Conservation (phyloP, 2,113 vertebrate species). For the Limnothrissa miodon region DNA sequence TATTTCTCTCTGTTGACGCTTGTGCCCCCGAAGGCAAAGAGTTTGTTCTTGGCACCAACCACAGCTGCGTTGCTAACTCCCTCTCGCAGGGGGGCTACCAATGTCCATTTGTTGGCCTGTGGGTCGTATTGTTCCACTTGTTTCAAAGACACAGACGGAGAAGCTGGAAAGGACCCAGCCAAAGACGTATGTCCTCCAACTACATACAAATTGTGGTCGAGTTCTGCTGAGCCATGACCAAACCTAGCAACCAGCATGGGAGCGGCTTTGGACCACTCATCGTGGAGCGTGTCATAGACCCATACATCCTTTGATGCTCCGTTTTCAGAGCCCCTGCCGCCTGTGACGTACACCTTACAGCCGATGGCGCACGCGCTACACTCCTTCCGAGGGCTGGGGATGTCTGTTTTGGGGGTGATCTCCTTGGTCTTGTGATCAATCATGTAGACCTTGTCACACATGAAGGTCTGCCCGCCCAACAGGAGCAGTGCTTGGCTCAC, state of each 20-base stretch:
- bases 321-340: constrained; percentile 79
- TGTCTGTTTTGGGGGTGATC: constrained; percentile 80
- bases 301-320: constrained; percentile 82
- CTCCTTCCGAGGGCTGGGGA: constrained; percentile 81
- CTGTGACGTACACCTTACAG: constrained; percentile 82
- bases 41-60: constrained; percentile 80
- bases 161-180: constrained; percentile 77
- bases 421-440: constrained; percentile 81
- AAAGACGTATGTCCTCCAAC: constrained; percentile 82
- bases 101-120: constrained; percentile 79
- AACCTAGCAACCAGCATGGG: constrained; percentile 80
- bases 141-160: constrained; percentile 80
- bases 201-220: constrained; percentile 76
- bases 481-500: constrained; percentile 80
- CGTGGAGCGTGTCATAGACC: constrained; percentile 81
- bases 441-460: constrained; percentile 83
- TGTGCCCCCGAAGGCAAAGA: constrained; percentile 82
- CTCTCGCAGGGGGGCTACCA: constrained; percentile 79
- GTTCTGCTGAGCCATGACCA: constrained; percentile 79
- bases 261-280: constrained; percentile 81
- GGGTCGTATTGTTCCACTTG: constrained; percentile 85
- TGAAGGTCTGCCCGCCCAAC: constrained; percentile 80
- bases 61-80: constrained; percentile 83
- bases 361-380: constrained; percentile 83
- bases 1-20: constrained; percentile 79